Percentiles rank a stretch among this genome's conserved stretches.
phyloP scores from a whole-genome alignment of 1,140 invertebrate species.

The Pseudomyrmex concolor region DNA sequence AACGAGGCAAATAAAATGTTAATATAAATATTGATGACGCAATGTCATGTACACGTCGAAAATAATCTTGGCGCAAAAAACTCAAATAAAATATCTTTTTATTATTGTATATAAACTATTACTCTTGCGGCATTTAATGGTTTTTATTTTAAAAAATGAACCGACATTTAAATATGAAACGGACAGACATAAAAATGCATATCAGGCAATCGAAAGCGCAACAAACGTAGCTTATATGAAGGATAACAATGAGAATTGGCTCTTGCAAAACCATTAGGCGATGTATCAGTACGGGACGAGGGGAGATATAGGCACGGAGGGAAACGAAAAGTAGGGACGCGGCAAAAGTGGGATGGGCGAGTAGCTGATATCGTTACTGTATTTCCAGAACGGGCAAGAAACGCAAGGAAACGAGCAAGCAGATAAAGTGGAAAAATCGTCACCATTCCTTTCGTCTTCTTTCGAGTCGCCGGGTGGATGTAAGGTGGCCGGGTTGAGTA shows the following conservation, averaged over 20 bases:
- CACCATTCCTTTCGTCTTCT: conserved; percentile 67
- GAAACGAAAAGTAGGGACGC: conserved; percentile 14
- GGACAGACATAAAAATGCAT: conserved; percentile 74
- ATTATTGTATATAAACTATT: neutral
- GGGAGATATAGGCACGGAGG: conserved; percentile 46
- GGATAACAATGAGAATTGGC: conserved; percentile 84
- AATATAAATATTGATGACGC: too few relatives aligned
- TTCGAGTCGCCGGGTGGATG: conserved; percentile 35
- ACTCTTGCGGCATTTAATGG: too few relatives aligned
- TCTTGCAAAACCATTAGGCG: conserved; percentile 84
- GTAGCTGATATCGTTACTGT: conserved; percentile 58
- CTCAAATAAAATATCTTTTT: neutral
- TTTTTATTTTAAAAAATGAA: neutral
- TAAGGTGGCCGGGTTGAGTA: conserved; percentile 33
- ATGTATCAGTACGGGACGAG: conserved; percentile 67
- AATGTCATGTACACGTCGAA: neutral
- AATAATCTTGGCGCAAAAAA: neutral
- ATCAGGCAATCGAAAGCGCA: conserved; percentile 83
- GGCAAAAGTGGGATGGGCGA: conserved; percentile 5
- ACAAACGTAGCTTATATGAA: conserved; percentile 82
- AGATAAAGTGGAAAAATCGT: conserved; percentile 86
- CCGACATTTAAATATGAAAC: neutral
- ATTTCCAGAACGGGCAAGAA: conserved; percentile 51
- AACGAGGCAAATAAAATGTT: too few relatives aligned
- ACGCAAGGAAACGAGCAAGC: conserved; percentile 68